Evolutionary conservation across 2,888 invertebrate genomes (phyloP).

Genomic region (Operophtera brumata): DNA sequence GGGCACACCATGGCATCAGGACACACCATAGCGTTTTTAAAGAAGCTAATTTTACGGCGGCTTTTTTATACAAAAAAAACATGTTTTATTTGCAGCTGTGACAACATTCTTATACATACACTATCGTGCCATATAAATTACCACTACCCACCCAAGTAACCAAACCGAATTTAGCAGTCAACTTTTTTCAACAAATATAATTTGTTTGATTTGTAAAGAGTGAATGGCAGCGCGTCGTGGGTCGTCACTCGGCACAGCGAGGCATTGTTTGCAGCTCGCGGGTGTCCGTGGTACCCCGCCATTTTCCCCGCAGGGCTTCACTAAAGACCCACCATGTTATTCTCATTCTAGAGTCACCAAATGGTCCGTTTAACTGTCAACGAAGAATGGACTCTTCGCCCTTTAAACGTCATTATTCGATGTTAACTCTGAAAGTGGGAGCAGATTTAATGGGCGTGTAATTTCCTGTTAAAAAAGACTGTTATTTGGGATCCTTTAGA

Average conservation of each 20-base stretch:
- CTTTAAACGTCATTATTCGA: slow-evolving; percentile 59
- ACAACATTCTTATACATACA: slow-evolving; percentile 7
- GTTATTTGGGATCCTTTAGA: background rate
- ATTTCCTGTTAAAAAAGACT: slow-evolving; percentile 9
- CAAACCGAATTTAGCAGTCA: slow-evolving; percentile 57
- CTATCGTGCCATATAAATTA: slow-evolving; percentile 23
- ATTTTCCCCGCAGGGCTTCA: slow-evolving; percentile 74
- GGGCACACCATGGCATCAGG: too few species aligned
- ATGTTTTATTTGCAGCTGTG: slow-evolving; percentile 1
- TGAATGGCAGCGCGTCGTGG: slow-evolving; percentile 62
- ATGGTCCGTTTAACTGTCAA: slow-evolving; percentile 59
- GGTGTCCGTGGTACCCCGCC: slow-evolving; percentile 72
- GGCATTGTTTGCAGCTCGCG: slow-evolving; percentile 69
- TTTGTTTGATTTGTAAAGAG: slow-evolving; percentile 78
- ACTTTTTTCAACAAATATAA: slow-evolving; percentile 73
- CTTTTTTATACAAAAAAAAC: too few species aligned
- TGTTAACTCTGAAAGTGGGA: slow-evolving; percentile 30
- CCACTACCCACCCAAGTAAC: slow-evolving; percentile 31
- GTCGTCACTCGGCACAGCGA: slow-evolving; percentile 50
- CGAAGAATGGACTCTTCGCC: slow-evolving; percentile 56
- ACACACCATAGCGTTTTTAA: too few species aligned
- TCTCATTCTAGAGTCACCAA: slow-evolving; percentile 59
- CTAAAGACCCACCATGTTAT: slow-evolving; percentile 73
- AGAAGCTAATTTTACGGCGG: too few species aligned
- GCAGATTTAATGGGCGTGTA: slow-evolving; percentile 27